phyloP scores from a whole-genome alignment of 2,113 vertebrate genomes.

The Nesospiza acunhae region DNA sequence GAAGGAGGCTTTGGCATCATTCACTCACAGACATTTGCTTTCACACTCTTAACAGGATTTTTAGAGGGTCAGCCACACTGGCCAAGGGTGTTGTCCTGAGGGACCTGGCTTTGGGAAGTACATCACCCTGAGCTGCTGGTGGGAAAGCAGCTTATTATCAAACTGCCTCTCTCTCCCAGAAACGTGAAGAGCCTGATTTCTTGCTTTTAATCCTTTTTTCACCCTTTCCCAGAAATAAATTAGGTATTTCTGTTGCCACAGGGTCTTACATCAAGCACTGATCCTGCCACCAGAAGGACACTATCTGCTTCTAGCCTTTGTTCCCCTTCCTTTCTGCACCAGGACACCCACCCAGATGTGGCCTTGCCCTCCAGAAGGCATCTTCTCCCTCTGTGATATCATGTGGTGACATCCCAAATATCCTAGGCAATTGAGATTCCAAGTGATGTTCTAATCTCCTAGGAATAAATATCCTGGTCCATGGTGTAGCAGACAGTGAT shows the following conservation, averaged over 20 bases:
- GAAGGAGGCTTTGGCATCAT: neutral
- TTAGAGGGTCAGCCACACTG: neutral
- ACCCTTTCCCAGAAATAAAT: conserved; percentile 52
- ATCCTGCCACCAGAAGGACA: neutral
- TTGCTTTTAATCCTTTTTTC: conserved; percentile 48
- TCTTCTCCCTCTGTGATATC: neutral
- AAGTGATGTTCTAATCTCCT: neutral
- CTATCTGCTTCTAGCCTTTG: neutral
- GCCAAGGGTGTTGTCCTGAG: neutral
- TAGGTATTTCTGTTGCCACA: conserved; percentile 3
- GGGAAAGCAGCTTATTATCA: neutral
- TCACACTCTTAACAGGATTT: conserved; percentile 36
- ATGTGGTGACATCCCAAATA: neutral
- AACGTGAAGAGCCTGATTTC: neutral
- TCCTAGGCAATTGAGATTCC: neutral
- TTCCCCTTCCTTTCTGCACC: neutral
- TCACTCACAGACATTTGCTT: neutral
- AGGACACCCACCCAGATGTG: neutral
- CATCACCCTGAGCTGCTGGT: neutral
- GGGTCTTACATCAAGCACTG: neutral
- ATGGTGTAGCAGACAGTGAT: neutral
- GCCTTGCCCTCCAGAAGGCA: neutral
- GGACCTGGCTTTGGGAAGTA: neutral
- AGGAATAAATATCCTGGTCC: neutral
- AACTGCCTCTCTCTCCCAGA: neutral